These are phyloP conservation scores for Aporrectodea caliginosa DNA, from an alignment of 1,140 invertebrate species.

Conservation along the genomic window DNA sequence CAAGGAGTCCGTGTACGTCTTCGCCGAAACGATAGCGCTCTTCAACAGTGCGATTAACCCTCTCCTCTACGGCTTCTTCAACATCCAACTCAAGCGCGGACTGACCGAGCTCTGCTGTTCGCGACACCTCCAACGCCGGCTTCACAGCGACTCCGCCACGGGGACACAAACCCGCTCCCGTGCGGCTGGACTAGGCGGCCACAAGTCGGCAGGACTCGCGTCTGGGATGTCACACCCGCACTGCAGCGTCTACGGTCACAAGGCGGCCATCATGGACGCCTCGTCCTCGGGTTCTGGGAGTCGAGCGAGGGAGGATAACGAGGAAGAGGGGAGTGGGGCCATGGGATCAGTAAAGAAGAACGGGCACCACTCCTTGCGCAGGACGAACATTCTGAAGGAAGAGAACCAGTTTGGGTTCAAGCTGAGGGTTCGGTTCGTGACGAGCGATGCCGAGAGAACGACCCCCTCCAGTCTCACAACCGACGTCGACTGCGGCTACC, in stretches of 20 bases:
- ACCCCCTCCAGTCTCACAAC: too few species aligned
- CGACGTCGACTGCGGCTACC: too few species aligned
- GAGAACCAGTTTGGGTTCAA: background rate
- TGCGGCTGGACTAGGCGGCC: background rate
- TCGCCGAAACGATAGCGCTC: constrained; percentile 54
- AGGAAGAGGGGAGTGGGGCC: background rate
- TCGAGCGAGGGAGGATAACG: background rate
- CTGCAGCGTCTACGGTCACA: background rate
- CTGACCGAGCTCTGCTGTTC: constrained; percentile 43
- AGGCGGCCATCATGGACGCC: too few species aligned
- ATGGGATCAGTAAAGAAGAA: background rate
- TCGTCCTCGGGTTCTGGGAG: too few species aligned
- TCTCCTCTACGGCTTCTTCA: constrained; percentile 56
- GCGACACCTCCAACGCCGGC: background rate
- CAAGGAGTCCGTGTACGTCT: constrained; percentile 46
- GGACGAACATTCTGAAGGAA: background rate
- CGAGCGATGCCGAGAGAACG: too few species aligned
- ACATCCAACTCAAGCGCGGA: constrained; percentile 48
- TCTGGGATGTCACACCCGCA: background rate
- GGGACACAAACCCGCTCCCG: background rate
- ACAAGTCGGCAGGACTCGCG: background rate
- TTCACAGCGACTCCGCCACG: background rate
- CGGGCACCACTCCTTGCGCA: background rate
- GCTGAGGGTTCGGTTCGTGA: background rate
- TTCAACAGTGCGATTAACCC: constrained; percentile 57